Base-by-base conservation (phyloP, 2,797 vertebrate species). In the Coregonus sp. region DNA sequence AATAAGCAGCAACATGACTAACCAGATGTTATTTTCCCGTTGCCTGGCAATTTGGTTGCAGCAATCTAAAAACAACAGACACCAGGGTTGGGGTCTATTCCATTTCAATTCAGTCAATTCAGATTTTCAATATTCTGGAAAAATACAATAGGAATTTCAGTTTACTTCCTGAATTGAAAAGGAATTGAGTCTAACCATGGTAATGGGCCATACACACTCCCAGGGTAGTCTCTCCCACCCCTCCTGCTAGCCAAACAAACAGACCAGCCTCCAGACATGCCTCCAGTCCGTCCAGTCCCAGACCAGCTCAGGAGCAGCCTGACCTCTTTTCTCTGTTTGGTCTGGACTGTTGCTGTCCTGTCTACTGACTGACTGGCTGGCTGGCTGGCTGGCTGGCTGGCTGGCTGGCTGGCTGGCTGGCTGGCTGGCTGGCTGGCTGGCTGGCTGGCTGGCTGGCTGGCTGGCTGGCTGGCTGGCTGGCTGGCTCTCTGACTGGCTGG, bases 311-410 rank as follows among this genome's bases (percentile, higher is more conserved):
- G 40, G 40, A 87, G 76, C 69, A 73, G 52, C 0, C 51, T 90
- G 92, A 93, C 89, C 89, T 90, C 82, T 85, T 91, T 89, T 84
- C 40, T 9, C 40, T 47, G 40, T 47, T 47, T 47, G 40, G 40
- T 47, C 40, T 47, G 40, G 83, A 88, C 86, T 92, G 92, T 92
- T 92, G 92, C 92, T 92, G 90, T 88, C 31, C 69, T 73, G 84
- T 75, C 87, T 84, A 72, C 86, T 47, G 40, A 11, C 40, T 47
- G 9, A 9, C 40, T 37, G 35, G 5, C 35, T 40, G 7, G 2
- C 25, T 25, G 25, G 25, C 25, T 25, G 25, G 25, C 25, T 25
- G 25, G 25, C 25, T 25, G 37, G 5, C 37, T 47, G 2, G 9
- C 40, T 47, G 9, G 11, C 9, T 78, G 91, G 92, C 91, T 92